Conservation (phyloP, 2,113 vertebrate genomes). For the Semicossyphus pulcher region DNA sequence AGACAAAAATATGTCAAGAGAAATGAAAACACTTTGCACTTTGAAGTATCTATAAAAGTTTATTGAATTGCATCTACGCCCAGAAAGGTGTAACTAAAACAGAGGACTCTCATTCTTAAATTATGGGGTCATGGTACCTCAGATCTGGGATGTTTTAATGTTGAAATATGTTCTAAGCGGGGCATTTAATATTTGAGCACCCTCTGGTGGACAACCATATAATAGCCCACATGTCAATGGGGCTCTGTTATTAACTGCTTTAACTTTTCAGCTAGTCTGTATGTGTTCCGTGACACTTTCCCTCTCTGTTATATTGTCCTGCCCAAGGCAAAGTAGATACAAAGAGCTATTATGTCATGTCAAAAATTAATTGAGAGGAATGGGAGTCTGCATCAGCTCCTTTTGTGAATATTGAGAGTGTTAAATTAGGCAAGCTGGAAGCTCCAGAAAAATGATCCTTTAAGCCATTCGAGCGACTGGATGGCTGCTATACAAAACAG, state of each 20-base stretch:
- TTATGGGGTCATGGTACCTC: no score
- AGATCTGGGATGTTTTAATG: no score
- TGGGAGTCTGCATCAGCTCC: slow-evolving; percentile 13
- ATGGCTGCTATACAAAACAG: slow-evolving; percentile 23
- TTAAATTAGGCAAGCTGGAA: slow-evolving; percentile 40
- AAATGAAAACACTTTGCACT: no score
- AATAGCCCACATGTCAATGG: neutral
- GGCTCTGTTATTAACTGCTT: slow-evolving; percentile 6
- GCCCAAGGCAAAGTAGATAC: slow-evolving; percentile 12
- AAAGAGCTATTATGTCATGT: slow-evolving; percentile 38
- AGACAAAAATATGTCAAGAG: slow-evolving; percentile 7
- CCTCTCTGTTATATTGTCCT: neutral
- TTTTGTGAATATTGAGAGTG: slow-evolving; percentile 41
- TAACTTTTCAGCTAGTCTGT: neutral
- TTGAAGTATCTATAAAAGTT: slow-evolving; percentile 25
- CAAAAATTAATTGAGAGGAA: slow-evolving; percentile 33
- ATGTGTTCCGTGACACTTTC: slow-evolving; percentile 1
- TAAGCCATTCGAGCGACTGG: slow-evolving; percentile 12
- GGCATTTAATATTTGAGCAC: no score
- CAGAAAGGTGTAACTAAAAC: neutral
- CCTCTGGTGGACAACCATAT: neutral
- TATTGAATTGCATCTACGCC: neutral
- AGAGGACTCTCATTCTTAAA: neutral
- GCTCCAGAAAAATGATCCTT: slow-evolving; percentile 14
- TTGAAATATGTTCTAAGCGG: no score